Evolutionary conservation across 2,888 invertebrate species (phyloP), one percentile per base, ranked within the genome.

Genomic region (Panopea generosa): DNA sequence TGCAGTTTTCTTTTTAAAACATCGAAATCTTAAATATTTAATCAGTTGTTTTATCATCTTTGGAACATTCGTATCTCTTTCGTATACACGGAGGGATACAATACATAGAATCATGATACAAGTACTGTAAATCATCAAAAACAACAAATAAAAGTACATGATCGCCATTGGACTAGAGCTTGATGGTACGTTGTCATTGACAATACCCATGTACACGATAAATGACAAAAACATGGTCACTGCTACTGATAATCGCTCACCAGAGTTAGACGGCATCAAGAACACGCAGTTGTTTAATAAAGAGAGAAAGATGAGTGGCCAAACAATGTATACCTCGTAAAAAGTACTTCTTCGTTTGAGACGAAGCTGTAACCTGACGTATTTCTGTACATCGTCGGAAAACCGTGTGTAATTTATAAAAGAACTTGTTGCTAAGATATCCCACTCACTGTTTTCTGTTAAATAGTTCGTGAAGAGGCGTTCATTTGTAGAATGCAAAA

Each of bases 151-250:
- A 22, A 57, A 59, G 50, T 77, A 82, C 1, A 82, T 38, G 43
- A 63, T 73, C 2, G 82, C 38, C 3, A 82, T 49, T 0, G 82
- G 82, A 1, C 60, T 33, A 1, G 77, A 82, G 18, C 75, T 77
- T 29, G 63, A 55, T 1, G 82, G 75, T 18, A 82, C 65, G n/a
- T 68, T 63, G 33, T 69, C 62, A 59, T 74, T 75, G 1, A 78
- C 53, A 9, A 73, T 67, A 11, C 56, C 57, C 67, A 77, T 75
- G 26, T 72, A 82, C 7, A 82, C 77, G 14, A 73, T 67, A 43
- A 82, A 82, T 14, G 82, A 68, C 18, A 82, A 26, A 33, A 77
- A 77, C 14, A 69, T 52, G 2, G 82, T 82, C 11, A 82, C 61
- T 2, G 77, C 75, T n/a, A 75, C 77, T 2, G 75, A 72, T 4